These are phyloP conservation scores for Myanophis thanlyinensis DNA, from an alignment of 2,113 vertebrate species.

Conservation along the genomic window DNA sequence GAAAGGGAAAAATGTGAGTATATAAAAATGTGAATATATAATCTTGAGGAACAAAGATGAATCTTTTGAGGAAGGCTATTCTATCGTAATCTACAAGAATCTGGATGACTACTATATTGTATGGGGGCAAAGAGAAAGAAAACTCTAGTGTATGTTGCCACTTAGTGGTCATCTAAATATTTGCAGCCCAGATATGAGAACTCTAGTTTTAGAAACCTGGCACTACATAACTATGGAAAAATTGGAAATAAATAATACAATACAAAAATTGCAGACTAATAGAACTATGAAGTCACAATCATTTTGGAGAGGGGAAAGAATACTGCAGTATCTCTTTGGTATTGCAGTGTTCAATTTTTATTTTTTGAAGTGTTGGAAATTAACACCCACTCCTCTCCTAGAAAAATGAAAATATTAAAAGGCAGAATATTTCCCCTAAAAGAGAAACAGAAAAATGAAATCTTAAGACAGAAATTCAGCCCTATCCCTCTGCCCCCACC, in stretches of 20 bases:
- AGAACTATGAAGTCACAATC: not conserved
- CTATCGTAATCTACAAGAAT: not conserved
- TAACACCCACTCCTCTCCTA: no score
- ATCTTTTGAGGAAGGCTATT: not conserved
- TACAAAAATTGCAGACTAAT: not conserved
- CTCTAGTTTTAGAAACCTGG: not conserved
- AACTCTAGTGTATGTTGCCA: not conserved
- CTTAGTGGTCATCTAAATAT: not conserved
- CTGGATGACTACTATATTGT: not conserved
- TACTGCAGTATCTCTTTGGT: not conserved
- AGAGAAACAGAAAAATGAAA: no score
- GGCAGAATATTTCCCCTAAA: no score
- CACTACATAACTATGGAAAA: not conserved
- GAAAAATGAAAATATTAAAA: no score
- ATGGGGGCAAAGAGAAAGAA: not conserved
- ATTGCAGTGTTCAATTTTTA: not conserved
- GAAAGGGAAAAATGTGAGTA: not conserved
- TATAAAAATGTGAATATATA: no score
- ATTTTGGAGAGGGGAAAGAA: not conserved
- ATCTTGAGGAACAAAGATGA: not conserved
- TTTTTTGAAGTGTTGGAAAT: no score
- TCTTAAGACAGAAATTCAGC: no score
- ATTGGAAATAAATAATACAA: not conserved
- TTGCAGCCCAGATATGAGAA: not conserved
- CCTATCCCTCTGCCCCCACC: no score